phyloP scores from a whole-genome alignment of 2,888 invertebrate genomes.

The Macrophya annulata region DNA sequence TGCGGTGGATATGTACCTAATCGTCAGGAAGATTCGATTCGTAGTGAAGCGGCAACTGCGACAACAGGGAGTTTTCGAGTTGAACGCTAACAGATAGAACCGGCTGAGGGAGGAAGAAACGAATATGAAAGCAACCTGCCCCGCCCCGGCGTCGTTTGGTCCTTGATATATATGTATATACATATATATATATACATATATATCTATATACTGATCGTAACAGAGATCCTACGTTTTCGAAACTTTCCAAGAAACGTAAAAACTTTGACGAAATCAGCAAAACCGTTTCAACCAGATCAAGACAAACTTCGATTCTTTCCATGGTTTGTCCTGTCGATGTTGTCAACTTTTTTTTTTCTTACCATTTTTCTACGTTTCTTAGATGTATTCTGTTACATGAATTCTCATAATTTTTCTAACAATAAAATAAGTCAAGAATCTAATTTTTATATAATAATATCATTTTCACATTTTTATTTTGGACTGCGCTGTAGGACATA shows the following conservation, averaged over 20 bases:
- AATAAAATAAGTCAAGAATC: background rate
- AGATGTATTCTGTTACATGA: background rate
- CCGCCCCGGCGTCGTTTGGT: conserved; percentile 28
- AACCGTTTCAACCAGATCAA: conserved; percentile 51
- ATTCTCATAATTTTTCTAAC: background rate
- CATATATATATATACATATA: conserved; percentile 27
- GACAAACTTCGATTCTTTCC: conserved; percentile 35
- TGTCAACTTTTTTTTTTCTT: conserved; percentile 31
- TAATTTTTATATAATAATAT: background rate
- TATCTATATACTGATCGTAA: conserved; percentile 14
- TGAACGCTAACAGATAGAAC: conserved; percentile 42
- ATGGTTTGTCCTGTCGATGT: conserved; percentile 8
- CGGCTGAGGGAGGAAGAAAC: conserved; percentile 10
- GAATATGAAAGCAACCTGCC: conserved; percentile 46
- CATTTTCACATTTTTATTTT: background rate
- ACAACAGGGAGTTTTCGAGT: conserved; percentile 52
- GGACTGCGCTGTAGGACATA: background rate
- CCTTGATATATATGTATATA: conserved; percentile 8
- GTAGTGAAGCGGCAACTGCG: conserved; percentile 48
- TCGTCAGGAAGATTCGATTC: conserved; percentile 56
- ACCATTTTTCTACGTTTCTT: background rate
- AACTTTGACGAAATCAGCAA: conserved; percentile 54
- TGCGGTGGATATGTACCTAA: conserved; percentile 54
- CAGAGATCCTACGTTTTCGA: conserved; percentile 35
- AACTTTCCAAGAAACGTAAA: conserved; percentile 51